Base-by-base conservation (phyloP, 2,888 invertebrate species). In the Sycophila texana region DNA sequence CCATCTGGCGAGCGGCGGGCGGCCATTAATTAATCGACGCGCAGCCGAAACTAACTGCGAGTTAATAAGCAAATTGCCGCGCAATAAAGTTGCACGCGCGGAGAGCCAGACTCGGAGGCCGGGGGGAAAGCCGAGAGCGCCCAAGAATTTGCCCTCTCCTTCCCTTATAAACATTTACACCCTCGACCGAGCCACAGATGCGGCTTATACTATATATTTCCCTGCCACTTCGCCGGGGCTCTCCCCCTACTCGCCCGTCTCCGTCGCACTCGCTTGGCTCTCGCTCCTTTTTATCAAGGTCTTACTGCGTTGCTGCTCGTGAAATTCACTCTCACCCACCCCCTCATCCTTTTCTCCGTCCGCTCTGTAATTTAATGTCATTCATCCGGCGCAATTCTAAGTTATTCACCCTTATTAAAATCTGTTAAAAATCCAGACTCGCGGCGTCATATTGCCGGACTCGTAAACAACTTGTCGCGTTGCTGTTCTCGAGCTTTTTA, bases 51-150 rank as follows among this genome's bases (percentile, higher is more conserved):
- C 90, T 90, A 89, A 90, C 89, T 89, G 88, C 89, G 87, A 90
- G 89, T 90, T 90, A 90, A 90, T 90, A 90, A 90, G 90, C 89
- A 90, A 90, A 90, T 90, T 90, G 90, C 88, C 86, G 86, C 86
- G 90, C 89, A 88, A 90, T 90, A 90, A 83, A 80, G 63, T 80
- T 79, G 61, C 58, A 71, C 78, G 20, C 66, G 18, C 76, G 30
- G 57, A 26, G 70, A 26, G 71, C 70, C 63, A 63, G 63, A 68
- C 57, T 75, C 61, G 58, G 22, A 67, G 20, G 77, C 76, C 74
- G 82, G 71, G 22, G 18, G 14, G 47, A 57, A 26, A 51, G 58
- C 26, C 13, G 53, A 60, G 58, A 4, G 58, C 57, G 61, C 65
- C 53, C 70, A 74, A 80, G 80, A 74, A 80, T 77, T 73, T 18